A percentile compares a stretch with the other conserved stretches of the same genome.
Evolutionary conservation across 1,140 invertebrate genomes (phyloP).

Genomic region (Pseudomyrmex flavicornis): DNA sequence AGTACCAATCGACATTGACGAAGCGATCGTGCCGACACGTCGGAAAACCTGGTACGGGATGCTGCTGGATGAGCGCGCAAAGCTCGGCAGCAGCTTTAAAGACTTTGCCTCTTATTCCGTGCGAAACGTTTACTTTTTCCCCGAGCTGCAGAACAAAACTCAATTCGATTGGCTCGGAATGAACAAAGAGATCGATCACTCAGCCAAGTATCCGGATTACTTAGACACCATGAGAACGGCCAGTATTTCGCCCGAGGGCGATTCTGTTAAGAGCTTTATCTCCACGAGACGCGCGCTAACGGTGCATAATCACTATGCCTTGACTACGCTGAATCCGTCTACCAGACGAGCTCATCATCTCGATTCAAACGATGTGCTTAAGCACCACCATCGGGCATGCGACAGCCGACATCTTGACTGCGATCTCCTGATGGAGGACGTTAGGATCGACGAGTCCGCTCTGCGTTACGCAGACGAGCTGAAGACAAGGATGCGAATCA

Average conservation of each 20-base stretch:
- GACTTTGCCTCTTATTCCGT: conserved; percentile 88
- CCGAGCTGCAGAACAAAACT: conserved; percentile 76
- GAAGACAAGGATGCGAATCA: conserved; percentile 74
- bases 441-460: conserved; percentile 77
- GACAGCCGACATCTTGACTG: conserved; percentile 80
- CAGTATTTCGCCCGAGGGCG: conserved; percentile 87
- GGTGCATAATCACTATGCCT: conserved; percentile 91
- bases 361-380: conserved; percentile 78
- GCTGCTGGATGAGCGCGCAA: conserved; percentile 78
- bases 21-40: conserved; percentile 88
- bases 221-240: conserved; percentile 85
- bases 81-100: conserved; percentile 76
- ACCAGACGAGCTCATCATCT: conserved; percentile 85
- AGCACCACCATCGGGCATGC: conserved; percentile 80
- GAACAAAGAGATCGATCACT: conserved; percentile 57
- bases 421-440: conserved; percentile 78
- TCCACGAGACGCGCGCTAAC: conserved; percentile 88
- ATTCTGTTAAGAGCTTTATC: conserved; percentile 90
- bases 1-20: conserved; percentile 90
- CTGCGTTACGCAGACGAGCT: conserved; percentile 77
- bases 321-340: conserved; percentile 86
- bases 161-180: conserved; percentile 10
- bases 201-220: conserved; percentile 80
- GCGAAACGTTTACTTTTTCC: conserved; percentile 89
- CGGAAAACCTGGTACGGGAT: conserved; percentile 86